These are phyloP conservation scores for Hyperopisus bebe DNA, from an alignment of 2,113 vertebrate species.

Conservation along the genomic window DNA sequence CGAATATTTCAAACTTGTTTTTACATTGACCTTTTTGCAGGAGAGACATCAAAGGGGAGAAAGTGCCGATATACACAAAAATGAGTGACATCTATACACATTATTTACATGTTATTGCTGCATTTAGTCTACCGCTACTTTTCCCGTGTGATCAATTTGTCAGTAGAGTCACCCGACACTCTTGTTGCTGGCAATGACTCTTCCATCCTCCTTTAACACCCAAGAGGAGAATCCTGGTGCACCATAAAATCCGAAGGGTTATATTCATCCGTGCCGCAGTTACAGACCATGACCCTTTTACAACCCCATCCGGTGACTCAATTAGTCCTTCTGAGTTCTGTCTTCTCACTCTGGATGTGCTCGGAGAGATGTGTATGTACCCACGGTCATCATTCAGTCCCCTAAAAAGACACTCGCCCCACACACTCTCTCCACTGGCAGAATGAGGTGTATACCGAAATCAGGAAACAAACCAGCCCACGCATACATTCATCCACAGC, in stretches of 20 bases:
- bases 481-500: not conserved
- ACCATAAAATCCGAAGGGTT: slow-evolving; percentile 10
- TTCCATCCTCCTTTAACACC: not conserved
- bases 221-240: slow-evolving; percentile 19
- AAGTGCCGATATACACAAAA: not conserved
- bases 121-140: not conserved
- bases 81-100: not conserved
- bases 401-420: not conserved
- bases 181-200: not conserved
- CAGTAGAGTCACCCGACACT: not conserved
- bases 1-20: not conserved
- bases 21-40: not conserved
- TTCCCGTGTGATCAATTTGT: not conserved
- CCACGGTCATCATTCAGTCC: not conserved
- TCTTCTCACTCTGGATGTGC: not conserved
- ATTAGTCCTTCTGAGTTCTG: not conserved
- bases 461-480: not conserved
- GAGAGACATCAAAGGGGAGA: not conserved
- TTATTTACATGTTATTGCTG: not conserved
- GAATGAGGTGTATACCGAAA: not conserved
- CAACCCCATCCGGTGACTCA: not conserved
- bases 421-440: not conserved
- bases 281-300: slow-evolving; percentile 31
- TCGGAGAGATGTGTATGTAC: not conserved
- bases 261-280: slow-evolving; percentile 36